Evolutionary conservation across 2,888 invertebrate species (phyloP), one percentile per base, ranked within the genome.

Genomic region (Clanis bilineata): DNA sequence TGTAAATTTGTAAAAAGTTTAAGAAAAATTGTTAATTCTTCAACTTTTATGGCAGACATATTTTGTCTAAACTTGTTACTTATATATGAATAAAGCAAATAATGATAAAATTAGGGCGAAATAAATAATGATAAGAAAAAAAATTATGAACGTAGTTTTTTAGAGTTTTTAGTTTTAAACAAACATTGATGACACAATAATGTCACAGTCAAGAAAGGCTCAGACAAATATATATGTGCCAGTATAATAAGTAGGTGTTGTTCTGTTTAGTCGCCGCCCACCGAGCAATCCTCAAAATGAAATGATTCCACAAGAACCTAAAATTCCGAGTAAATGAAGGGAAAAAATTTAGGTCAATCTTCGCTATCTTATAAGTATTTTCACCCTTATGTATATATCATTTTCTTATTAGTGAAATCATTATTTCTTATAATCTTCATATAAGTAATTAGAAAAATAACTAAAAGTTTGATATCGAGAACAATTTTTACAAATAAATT

Each of bases 241-340:
- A 22, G 32, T 36, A 43, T 59, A 55, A 61, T 61, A 77, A 77
- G 88, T 84, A 89, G 89, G 88, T 86, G 88, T 88, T 85, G 88
- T 83, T 88, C 88, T 85, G 76, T 82, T 85, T 82, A 73, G 88
- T 83, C 82, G 74, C 82, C 88, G 88, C 88, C 88, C 88, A 86
- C 88, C 76, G 70, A 61, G 36, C 64, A 65, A 59, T 60, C 67
- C 65, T 67, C 64, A 64, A 62, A 62, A 64, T 66, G 56, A 59
- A 64, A 70, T 59, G 56, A 59, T 59, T 59, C 45, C 56, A 36
- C 25, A 44, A 38, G 56, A 54, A 63, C 64, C 60, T 64, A 65
- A 67, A 64, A 67, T 70, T 64, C 65, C 55, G 59, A 58, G 60
- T 44, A 62, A 62, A 61, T 62, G 61, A 61, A 57, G 22, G 45